These are phyloP conservation scores for Aphelinus certus DNA, from an alignment of 1,140 invertebrate species.

Conservation along the genomic window DNA sequence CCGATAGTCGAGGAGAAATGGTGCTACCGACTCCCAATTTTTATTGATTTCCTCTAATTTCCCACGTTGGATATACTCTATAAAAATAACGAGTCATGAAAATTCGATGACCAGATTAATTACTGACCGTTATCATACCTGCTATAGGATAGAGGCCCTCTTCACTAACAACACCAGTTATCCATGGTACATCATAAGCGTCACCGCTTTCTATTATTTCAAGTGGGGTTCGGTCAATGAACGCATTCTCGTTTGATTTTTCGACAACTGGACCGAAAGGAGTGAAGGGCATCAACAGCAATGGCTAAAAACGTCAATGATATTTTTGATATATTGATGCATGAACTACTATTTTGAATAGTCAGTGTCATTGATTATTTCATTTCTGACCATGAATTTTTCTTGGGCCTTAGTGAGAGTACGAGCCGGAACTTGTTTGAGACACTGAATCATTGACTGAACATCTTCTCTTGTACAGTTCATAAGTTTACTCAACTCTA, in stretches of 20 bases:
- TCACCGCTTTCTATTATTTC: conserved; percentile 59
- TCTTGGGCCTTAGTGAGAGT: neutral
- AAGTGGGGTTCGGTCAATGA: conserved; percentile 66
- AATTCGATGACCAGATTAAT: too few relatives aligned
- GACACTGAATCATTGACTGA: neutral
- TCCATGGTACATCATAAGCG: conserved; percentile 64
- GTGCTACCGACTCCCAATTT: conserved; percentile 1
- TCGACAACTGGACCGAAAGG: conserved; percentile 68
- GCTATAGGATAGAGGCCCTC: conserved; percentile 67
- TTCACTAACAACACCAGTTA: conserved; percentile 63
- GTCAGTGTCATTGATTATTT: neutral
- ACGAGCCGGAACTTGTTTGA: neutral
- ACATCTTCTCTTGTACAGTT: neutral
- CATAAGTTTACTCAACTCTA: neutral
- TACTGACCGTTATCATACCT: conserved; percentile 48
- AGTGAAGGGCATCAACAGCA: neutral
- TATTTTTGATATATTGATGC: too few relatives aligned
- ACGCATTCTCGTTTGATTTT: conserved; percentile 55
- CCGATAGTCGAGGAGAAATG: conserved; percentile 1
- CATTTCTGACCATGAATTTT: conserved; percentile 4
- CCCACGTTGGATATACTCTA: too few relatives aligned
- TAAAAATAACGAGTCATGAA: neutral
- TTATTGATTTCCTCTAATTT: neutral
- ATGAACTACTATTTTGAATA: too few relatives aligned
- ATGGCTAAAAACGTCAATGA: neutral